Conservation (phyloP, 2,113 vertebrate species). For the Brachirus orientalis region DNA sequence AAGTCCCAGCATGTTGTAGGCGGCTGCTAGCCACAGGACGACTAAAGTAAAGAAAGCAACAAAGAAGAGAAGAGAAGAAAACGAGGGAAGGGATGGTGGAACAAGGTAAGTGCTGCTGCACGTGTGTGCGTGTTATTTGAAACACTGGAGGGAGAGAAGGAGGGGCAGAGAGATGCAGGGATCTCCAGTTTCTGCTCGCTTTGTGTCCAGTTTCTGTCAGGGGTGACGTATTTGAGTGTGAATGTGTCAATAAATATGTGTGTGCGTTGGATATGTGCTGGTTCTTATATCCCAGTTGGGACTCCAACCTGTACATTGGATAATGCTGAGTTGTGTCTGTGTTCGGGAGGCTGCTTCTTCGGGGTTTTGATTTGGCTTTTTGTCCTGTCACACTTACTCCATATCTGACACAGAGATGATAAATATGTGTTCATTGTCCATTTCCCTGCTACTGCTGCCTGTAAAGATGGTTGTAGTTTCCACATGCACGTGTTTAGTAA, state of each 20-base stretch:
- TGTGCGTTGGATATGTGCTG: neutral
- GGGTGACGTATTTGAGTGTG: neutral
- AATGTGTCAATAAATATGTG: neutral
- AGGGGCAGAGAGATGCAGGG: neutral
- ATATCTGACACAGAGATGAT: no score
- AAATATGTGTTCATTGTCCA: no score
- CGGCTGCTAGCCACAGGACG: slow-evolving; percentile 15
- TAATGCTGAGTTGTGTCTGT: neutral
- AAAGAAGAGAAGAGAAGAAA: slow-evolving; percentile 19
- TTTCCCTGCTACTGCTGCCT: no score
- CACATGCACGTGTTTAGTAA: no score
- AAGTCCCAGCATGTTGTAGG: slow-evolving; percentile 48
- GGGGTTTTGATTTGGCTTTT: no score
- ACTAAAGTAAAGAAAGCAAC: slow-evolving; percentile 12
- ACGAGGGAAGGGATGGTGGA: slow-evolving; percentile 1
- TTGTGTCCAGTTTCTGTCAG: neutral
- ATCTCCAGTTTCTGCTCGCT: slow-evolving; percentile 18
- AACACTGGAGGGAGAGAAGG: neutral
- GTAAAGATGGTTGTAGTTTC: no score
- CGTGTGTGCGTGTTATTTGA: slow-evolving; percentile 19
- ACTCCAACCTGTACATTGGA: neutral
- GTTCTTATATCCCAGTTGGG: neutral
- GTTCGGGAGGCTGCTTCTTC: no score
- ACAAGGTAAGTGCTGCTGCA: slow-evolving; percentile 44
- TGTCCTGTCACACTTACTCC: no score